Conservation (phyloP, 1,140 invertebrate genomes). For the Saccostrea cuccullata region DNA sequence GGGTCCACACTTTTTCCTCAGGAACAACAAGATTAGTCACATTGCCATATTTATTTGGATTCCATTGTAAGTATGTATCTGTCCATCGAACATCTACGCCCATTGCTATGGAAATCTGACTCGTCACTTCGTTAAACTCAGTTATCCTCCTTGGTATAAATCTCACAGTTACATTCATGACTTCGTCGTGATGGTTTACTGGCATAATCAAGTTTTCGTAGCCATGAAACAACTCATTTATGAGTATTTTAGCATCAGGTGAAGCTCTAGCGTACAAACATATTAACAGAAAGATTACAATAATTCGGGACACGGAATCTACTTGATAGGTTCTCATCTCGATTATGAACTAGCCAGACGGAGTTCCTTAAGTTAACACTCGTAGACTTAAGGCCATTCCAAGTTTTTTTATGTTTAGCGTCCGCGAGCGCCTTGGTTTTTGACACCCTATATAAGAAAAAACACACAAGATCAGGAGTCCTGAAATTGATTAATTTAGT, state of each 20-base stretch:
- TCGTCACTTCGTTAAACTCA: constrained; percentile 46
- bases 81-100: constrained; percentile 42
- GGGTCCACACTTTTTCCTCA: constrained; percentile 44
- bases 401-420: too few relatives aligned
- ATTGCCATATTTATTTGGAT: constrained; percentile 19
- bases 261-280: not conserved
- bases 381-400: too few relatives aligned
- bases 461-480: too few relatives aligned
- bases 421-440: too few relatives aligned
- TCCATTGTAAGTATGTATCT: constrained; percentile 39
- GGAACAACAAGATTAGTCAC: constrained; percentile 1
- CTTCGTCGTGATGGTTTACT: not conserved
- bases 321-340: not conserved
- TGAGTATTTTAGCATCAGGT: not conserved
- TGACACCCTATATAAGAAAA: too few relatives aligned
- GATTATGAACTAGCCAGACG: not conserved
- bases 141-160: constrained; percentile 44
- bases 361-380: too few relatives aligned
- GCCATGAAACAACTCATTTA: not conserved
- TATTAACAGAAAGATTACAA: not conserved
- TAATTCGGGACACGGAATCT: not conserved
- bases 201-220: constrained; percentile 4
- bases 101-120: constrained; percentile 45
- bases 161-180: constrained; percentile 36
- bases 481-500: too few relatives aligned